Evolutionary conservation across 2,797 vertebrate genomes (phyloP).

Genomic region (Scyliorhinus canicula): DNA sequence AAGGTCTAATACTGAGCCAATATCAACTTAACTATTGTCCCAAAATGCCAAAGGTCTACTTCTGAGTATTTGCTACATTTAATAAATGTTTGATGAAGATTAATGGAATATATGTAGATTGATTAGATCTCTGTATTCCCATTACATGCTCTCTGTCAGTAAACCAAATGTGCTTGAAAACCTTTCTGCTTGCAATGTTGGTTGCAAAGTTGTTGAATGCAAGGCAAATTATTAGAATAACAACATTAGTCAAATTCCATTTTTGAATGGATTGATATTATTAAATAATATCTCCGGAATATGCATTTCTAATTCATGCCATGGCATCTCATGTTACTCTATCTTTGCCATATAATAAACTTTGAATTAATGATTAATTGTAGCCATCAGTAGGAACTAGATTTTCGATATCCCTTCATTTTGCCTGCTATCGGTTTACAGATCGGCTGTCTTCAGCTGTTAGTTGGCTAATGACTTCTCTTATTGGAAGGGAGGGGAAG

Average conservation of each 20-base stretch:
- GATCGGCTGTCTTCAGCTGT: not conserved
- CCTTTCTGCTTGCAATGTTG: not conserved
- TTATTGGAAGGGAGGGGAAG: not conserved
- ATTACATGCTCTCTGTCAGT: not conserved
- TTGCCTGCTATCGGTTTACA: not conserved
- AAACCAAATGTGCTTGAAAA: not conserved
- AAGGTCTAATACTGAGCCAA: not conserved
- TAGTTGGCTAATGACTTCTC: not conserved
- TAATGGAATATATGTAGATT: not conserved
- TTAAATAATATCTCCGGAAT: not conserved
- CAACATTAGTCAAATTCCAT: not conserved
- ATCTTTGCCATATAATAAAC: not conserved
- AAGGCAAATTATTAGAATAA: not conserved
- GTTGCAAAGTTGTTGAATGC: not conserved
- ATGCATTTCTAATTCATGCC: not conserved
- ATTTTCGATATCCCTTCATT: not conserved
- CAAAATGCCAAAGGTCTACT: not conserved
- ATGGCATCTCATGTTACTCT: not conserved
- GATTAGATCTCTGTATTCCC: not conserved
- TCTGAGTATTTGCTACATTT: not conserved
- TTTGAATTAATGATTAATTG: constrained; percentile 15
- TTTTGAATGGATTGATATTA: not conserved
- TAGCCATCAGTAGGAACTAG: not conserved
- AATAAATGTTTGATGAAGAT: not conserved
- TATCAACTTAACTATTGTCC: not conserved